Evolutionary conservation across 2,113 vertebrate species (phyloP).

Genomic region (Melanocharis versteri): DNA sequence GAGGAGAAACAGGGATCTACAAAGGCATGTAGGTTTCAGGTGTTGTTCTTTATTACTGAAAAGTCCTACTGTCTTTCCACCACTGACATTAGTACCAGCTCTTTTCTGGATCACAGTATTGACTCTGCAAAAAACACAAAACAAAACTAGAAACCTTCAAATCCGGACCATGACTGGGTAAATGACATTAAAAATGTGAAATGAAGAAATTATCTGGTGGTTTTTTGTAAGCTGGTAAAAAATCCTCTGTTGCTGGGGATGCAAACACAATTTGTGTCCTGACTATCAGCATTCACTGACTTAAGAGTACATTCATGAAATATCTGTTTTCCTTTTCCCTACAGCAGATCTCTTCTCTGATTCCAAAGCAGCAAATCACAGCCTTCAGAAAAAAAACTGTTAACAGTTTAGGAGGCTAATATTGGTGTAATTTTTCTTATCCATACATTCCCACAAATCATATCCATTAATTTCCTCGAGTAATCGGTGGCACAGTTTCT

Average conservation of each 20-base stretch:
- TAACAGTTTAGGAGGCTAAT: not conserved
- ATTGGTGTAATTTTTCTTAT: not conserved
- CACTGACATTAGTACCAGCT: not conserved
- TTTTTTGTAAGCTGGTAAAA: not conserved
- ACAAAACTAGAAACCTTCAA: not conserved
- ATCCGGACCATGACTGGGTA: not conserved
- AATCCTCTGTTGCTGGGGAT: not conserved
- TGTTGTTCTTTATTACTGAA: not conserved
- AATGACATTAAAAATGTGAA: not conserved
- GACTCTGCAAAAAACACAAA: not conserved
- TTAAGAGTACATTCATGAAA: not conserved
- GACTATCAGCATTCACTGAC: not conserved
- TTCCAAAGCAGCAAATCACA: not conserved
- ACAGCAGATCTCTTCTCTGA: not conserved
- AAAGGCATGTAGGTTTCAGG: not conserved
- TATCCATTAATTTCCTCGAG: not conserved
- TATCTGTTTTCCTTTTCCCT: not conserved
- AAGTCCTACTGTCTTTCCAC: not conserved
- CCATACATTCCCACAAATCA: not conserved
- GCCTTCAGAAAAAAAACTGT: not conserved
- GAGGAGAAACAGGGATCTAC: not conserved
- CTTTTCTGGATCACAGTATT: not conserved
- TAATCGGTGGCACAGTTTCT: not conserved
- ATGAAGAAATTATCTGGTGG: accelerated
- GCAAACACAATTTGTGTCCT: not conserved